These are phyloP conservation scores for Botia almorhae DNA, from an alignment of 2,797 vertebrate species.

Conservation along the genomic window DNA sequence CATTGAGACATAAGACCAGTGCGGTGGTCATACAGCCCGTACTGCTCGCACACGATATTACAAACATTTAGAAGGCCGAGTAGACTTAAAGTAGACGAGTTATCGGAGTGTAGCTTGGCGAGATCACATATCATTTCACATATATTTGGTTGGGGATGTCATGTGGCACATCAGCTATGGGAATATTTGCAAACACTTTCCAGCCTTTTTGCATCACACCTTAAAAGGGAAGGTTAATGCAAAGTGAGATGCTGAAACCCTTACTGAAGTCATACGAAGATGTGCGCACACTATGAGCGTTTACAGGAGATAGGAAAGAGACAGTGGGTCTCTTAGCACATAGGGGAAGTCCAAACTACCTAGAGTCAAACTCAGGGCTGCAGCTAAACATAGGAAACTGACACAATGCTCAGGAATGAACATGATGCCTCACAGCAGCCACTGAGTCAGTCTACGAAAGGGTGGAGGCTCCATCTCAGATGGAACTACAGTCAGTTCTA, in stretches of 20 bases:
- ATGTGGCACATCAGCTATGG: constrained; percentile 16
- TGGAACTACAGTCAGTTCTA: background rate
- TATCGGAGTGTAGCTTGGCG: constrained; percentile 1
- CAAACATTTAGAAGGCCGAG: background rate
- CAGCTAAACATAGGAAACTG: constrained; percentile 51
- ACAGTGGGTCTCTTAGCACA: constrained; percentile 3
- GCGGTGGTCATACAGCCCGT: background rate
- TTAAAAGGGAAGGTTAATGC: background rate
- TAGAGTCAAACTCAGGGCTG: constrained; percentile 14
- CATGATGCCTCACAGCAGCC: constrained; percentile 20
- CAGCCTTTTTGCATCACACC: constrained; percentile 18
- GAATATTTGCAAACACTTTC: constrained; percentile 40
- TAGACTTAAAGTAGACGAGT: constrained; percentile 58
- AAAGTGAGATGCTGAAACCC: background rate
- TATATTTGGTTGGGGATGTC: constrained; percentile 49
- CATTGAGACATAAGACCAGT: constrained; percentile 56
- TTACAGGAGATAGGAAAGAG: constrained; percentile 20
- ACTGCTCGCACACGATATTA: too few species aligned
- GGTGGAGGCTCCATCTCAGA: constrained; percentile 31
- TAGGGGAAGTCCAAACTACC: constrained; percentile 32
- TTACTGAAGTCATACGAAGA: background rate
- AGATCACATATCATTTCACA: background rate
- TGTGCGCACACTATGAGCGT: background rate
- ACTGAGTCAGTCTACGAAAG: constrained; percentile 36
- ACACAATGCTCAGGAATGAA: constrained; percentile 56